Evolutionary conservation across 2,888 invertebrate species (phyloP).

Genomic region (Xestoiulus laeticollis): DNA sequence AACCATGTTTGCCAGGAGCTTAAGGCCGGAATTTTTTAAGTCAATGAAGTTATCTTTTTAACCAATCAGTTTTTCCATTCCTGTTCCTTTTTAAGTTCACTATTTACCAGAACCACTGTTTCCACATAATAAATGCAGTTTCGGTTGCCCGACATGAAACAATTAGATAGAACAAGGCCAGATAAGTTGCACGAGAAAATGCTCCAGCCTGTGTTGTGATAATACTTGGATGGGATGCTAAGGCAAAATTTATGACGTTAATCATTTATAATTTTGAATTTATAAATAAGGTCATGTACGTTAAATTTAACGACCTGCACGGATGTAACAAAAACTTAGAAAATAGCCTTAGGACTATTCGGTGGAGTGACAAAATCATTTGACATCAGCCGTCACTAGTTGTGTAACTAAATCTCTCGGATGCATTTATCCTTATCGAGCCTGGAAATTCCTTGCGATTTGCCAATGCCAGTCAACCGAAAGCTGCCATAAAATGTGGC

Average conservation of each 20-base stretch:
- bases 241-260: too few species aligned
- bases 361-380: too few species aligned
- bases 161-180: background rate
- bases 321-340: too few species aligned
- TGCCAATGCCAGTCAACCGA: background rate
- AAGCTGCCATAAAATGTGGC: background rate
- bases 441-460: too few species aligned
- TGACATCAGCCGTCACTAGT: too few species aligned
- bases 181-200: background rate
- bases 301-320: too few species aligned
- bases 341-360: too few species aligned
- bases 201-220: too few species aligned
- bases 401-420: too few species aligned
- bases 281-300: too few species aligned
- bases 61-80: background rate
- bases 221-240: too few species aligned
- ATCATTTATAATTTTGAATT: background rate
- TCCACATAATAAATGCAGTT: background rate
- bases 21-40: background rate
- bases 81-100: background rate
- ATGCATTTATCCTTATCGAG: background rate
- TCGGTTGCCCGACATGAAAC: background rate
- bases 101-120: background rate
- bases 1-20: background rate
- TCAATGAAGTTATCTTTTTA: background rate